These are phyloP conservation scores for Epinephelus cyanopodus DNA, from an alignment of 2,113 vertebrate genomes.

Conservation along the genomic window DNA sequence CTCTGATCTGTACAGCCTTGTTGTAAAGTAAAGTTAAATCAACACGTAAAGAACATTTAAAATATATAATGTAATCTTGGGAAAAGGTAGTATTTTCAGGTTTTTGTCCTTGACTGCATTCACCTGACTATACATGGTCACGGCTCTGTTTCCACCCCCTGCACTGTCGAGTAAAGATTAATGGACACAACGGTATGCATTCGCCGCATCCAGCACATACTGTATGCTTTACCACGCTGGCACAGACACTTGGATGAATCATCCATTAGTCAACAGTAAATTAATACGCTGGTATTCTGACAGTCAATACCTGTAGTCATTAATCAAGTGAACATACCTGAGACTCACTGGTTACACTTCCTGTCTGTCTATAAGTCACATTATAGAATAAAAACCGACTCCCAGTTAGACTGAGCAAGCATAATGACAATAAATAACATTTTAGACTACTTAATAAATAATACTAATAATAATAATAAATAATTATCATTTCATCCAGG, in stretches of 20 bases:
- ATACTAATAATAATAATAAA: no score
- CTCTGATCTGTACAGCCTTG: not conserved
- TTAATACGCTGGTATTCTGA: not conserved
- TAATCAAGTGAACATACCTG: not conserved
- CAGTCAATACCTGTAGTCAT: not conserved
- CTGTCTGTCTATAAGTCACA: not conserved
- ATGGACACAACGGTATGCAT: no score
- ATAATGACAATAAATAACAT: not conserved
- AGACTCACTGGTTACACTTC: not conserved
- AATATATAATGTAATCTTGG: not conserved
- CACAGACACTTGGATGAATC: conserved; percentile 28
- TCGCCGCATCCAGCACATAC: not conserved
- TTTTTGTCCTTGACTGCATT: not conserved
- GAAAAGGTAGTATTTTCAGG: not conserved
- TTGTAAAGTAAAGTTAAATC: not conserved
- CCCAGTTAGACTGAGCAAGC: not conserved
- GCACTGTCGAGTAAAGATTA: not conserved
- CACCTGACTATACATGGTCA: not conserved
- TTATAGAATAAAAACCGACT: not conserved
- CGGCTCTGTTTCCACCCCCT: not conserved
- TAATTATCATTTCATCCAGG: no score
- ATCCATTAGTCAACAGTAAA: not conserved
- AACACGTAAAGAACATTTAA: not conserved
- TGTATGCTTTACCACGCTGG: not conserved
- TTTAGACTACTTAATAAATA: not conserved